Conservation (phyloP, 1,140 invertebrate genomes). For the Piezodorus guildinii region DNA sequence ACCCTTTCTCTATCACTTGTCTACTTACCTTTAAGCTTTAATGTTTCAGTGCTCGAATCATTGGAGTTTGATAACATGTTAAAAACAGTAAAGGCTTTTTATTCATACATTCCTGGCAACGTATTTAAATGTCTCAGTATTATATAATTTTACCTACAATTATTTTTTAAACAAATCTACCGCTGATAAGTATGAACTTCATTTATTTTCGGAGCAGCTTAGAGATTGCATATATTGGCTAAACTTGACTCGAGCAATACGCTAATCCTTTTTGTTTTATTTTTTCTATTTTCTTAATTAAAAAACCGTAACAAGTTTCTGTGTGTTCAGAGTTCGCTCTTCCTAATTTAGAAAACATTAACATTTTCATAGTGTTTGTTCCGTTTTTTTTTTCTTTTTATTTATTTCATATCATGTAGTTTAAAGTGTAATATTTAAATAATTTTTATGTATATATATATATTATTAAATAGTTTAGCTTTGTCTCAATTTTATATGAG, state of each 20-base stretch:
- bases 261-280: background rate
- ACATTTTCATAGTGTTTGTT: constrained; percentile 13
- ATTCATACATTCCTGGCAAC: background rate
- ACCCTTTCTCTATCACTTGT: constrained; percentile 16
- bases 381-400: constrained; percentile 8
- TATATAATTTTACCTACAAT: background rate
- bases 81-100: constrained; percentile 4
- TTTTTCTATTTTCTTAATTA: background rate
- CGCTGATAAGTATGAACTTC: background rate
- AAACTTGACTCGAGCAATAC: constrained; percentile 6
- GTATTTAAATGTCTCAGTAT: background rate
- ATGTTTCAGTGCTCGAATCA: constrained; percentile 13
- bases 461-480: constrained; percentile 14
- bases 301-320: background rate
- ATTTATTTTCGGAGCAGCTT: constrained; percentile 2
- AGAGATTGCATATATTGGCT: background rate
- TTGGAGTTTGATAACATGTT: constrained; percentile 5
- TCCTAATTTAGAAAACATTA: constrained; percentile 5
- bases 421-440: constrained; percentile 21
- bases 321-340: constrained; percentile 12
- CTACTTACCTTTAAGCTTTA: constrained; percentile 15
- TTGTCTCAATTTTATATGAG: constrained; percentile 12
- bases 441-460: constrained; percentile 12
- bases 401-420: constrained; percentile 15
- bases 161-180: background rate